A percentile compares a stretch with the other conserved stretches of the same genome.
These are phyloP conservation scores for Pomacea canaliculata DNA, from an alignment of 2,888 invertebrate genomes.

Conservation along the genomic window DNA sequence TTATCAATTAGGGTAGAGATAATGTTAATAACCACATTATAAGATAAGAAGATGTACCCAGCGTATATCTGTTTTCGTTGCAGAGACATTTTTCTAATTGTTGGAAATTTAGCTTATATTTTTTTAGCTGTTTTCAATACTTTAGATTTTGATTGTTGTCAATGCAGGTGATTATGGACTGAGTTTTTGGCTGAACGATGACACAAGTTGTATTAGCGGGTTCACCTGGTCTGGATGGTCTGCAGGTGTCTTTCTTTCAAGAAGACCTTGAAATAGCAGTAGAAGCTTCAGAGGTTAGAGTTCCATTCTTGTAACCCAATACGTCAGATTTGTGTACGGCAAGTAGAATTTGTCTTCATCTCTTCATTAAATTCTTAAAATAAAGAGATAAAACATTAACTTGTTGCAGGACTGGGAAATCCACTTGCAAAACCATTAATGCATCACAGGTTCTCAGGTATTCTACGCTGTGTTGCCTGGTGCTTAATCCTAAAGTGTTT, in stretches of 20 bases:
- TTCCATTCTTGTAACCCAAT: not conserved
- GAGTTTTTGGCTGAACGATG: conserved; percentile 70
- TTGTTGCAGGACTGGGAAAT: too few species aligned
- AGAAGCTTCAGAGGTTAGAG: conserved; percentile 74
- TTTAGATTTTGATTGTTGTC: not conserved
- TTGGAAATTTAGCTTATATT: not conserved
- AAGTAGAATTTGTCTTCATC: not conserved
- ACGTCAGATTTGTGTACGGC: not conserved
- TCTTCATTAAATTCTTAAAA: not conserved
- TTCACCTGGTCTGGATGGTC: conserved; percentile 94
- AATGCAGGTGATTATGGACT: conserved; percentile 78
- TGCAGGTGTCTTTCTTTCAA: conserved; percentile 93
- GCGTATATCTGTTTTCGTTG: not conserved
- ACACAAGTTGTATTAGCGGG: conserved; percentile 77
- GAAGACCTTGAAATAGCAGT: conserved; percentile 78
- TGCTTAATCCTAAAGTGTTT: too few species aligned
- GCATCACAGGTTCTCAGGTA: too few species aligned
- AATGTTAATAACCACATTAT: too few species aligned
- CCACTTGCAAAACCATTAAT: too few species aligned
- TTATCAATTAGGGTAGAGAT: too few species aligned
- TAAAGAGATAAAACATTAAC: too few species aligned
- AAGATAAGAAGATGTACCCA: too few species aligned
- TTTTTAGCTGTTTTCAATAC: not conserved
- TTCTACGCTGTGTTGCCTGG: too few species aligned
- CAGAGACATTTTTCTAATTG: not conserved